These are phyloP conservation scores for Yponomeuta malinellus DNA, from an alignment of 2,888 invertebrate genomes.

Conservation along the genomic window DNA sequence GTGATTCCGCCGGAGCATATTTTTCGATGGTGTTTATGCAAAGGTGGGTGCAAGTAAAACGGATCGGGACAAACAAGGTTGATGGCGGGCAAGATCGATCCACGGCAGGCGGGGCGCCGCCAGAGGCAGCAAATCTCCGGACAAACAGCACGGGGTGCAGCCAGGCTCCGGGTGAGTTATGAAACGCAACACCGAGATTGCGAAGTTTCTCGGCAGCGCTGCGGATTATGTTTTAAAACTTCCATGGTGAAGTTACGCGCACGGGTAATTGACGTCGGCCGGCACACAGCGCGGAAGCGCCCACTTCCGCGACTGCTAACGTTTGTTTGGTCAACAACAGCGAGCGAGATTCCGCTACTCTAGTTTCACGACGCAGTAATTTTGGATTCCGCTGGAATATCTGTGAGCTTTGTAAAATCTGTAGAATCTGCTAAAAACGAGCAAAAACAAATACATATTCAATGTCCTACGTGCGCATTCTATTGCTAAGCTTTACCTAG, in stretches of 20 bases:
- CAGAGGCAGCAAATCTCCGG: slow-evolving; percentile 22
- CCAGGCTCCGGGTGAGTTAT: slow-evolving; percentile 23
- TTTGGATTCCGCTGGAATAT: neutral
- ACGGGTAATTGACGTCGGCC: slow-evolving; percentile 37
- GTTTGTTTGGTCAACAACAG: slow-evolving; percentile 33
- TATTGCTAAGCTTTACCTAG: neutral
- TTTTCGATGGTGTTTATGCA: slow-evolving; percentile 2
- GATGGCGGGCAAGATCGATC: slow-evolving; percentile 10
- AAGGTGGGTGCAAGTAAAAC: slow-evolving; percentile 1
- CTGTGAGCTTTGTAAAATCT: neutral
- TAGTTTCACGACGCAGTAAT: neutral
- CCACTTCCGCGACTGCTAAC: slow-evolving; percentile 27
- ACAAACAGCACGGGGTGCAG: slow-evolving; percentile 25
- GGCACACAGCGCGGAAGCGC: slow-evolving; percentile 30
- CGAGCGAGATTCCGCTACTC: slow-evolving; percentile 8
- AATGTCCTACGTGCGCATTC: neutral
- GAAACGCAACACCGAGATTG: slow-evolving; percentile 40
- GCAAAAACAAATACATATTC: neutral
- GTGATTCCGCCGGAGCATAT: slow-evolving; percentile 2
- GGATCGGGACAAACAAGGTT: slow-evolving; percentile 5
- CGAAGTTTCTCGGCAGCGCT: slow-evolving; percentile 32
- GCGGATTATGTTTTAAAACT: slow-evolving; percentile 46
- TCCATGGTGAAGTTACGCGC: slow-evolving; percentile 32
- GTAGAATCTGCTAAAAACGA: neutral
- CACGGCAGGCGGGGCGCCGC: neutral